These are phyloP conservation scores for Ephestia elutella DNA, from an alignment of 1,140 invertebrate species.

Conservation along the genomic window DNA sequence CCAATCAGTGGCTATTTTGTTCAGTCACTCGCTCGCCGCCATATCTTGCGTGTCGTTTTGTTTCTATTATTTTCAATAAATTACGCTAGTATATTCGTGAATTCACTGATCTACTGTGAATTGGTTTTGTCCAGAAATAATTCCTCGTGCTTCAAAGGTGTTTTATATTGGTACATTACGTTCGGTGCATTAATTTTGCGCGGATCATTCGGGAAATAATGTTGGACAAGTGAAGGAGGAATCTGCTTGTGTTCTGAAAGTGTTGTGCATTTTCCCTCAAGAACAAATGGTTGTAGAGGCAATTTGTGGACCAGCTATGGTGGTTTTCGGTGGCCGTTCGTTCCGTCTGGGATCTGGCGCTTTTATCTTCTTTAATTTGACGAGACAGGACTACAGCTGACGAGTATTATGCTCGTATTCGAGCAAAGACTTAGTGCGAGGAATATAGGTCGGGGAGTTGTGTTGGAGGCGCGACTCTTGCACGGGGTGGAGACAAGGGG, in stretches of 20 bases:
- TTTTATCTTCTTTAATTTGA: conserved; percentile 65
- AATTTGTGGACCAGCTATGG: conserved; percentile 54
- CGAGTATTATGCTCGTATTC: conserved; percentile 67
- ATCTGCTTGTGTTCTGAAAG: conserved; percentile 13
- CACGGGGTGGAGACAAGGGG: conserved; percentile 56
- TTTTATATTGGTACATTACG: conserved; percentile 7
- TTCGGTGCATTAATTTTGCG: background rate
- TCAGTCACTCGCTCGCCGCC: conserved; percentile 47
- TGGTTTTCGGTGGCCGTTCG: conserved; percentile 42
- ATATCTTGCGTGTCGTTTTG: conserved; percentile 32
- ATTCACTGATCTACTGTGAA: conserved; percentile 26
- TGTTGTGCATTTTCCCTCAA: conserved; percentile 26
- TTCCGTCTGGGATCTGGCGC: conserved; percentile 55
- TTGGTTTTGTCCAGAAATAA: conserved; percentile 36
- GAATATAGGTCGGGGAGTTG: conserved; percentile 52
- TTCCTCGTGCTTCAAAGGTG: conserved; percentile 8
- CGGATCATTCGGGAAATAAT: conserved; percentile 39
- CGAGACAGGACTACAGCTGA: conserved; percentile 70
- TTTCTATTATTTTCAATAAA: conserved; percentile 37
- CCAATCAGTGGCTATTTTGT: conserved; percentile 58
- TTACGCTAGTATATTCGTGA: conserved; percentile 34
- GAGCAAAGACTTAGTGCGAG: conserved; percentile 65
- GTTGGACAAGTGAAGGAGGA: conserved; percentile 64
- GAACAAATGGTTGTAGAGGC: conserved; percentile 62
- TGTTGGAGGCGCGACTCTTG: conserved; percentile 50